Evolutionary conservation across 2,113 vertebrate genomes (phyloP).

Genomic region (Stigmatopora nigra): DNA sequence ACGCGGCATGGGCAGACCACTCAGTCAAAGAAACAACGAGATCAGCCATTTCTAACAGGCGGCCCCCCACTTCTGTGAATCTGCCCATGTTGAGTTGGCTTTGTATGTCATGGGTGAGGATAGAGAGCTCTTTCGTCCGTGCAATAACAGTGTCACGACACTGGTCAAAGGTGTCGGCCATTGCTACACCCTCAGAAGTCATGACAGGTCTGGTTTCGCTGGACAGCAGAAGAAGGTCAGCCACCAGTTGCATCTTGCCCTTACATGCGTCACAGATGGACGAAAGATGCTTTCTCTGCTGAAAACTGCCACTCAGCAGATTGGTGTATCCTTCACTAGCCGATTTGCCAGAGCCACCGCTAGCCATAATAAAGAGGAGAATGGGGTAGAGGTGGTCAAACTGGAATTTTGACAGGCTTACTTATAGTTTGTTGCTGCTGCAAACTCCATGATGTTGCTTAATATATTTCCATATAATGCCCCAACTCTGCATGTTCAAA

Average conservation of each 20-base stretch:
- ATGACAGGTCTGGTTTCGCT: slow-evolving; percentile 90
- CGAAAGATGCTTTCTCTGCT: slow-evolving; percentile 85
- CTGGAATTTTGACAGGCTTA: slow-evolving; percentile 38
- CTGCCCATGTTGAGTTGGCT: slow-evolving; percentile 98
- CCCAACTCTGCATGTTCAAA: slow-evolving; percentile 16
- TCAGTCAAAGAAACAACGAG: slow-evolving; percentile 92
- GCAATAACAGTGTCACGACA: slow-evolving; percentile 96
- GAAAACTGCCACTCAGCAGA: slow-evolving; percentile 63
- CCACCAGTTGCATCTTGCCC: slow-evolving; percentile 97
- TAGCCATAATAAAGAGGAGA: slow-evolving; percentile 79
- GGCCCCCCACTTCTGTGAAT: slow-evolving; percentile 86
- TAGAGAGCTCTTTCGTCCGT: slow-evolving; percentile 95
- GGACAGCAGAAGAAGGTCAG: slow-evolving; percentile 91
- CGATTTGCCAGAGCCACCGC: slow-evolving; percentile 85
- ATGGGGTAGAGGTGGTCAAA: slow-evolving; percentile 34
- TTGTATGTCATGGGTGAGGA: slow-evolving; percentile 94
- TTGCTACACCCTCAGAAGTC: slow-evolving; percentile 74
- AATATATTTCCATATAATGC: slow-evolving; percentile 45
- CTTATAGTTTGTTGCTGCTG: slow-evolving; percentile 37
- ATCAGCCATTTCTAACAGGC: slow-evolving; percentile 88
- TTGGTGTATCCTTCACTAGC: slow-evolving; percentile 74
- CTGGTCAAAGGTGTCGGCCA: slow-evolving; percentile 91
- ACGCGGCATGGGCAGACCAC: slow-evolving; percentile 90
- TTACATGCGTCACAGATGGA: slow-evolving; percentile 90
- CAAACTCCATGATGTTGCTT: slow-evolving; percentile 47